phyloP scores from a whole-genome alignment of 2,113 vertebrate genomes.

The Saccopteryx bilineata region DNA sequence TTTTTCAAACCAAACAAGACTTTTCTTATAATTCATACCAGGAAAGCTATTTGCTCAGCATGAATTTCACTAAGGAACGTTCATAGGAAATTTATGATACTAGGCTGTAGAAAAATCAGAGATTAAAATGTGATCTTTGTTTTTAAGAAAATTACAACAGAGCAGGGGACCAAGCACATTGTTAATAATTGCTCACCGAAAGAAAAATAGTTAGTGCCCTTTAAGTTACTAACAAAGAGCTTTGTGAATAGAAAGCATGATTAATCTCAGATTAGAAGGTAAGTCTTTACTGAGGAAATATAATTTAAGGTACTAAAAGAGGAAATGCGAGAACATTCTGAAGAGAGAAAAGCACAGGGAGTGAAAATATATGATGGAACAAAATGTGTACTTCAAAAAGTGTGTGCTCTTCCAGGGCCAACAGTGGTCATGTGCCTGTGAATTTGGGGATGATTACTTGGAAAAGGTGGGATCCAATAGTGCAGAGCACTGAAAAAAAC shows the following conservation, averaged over 20 bases:
- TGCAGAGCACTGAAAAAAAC: not conserved
- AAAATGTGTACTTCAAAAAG: not conserved
- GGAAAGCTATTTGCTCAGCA: not conserved
- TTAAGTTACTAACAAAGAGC: not conserved
- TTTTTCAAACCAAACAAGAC: not conserved
- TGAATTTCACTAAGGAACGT: not conserved
- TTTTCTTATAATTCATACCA: not conserved
- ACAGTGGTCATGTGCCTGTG: not conserved
- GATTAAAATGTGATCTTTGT: not conserved
- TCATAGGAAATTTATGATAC: not conserved
- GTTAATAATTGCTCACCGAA: not conserved
- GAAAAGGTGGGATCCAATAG: not conserved
- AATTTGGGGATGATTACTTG: not conserved
- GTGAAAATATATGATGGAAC: not conserved
- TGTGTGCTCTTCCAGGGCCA: not conserved
- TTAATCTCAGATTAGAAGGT: not conserved
- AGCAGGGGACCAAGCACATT: not conserved
- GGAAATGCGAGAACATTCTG: not conserved
- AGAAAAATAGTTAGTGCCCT: not conserved
- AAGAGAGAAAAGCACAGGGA: not conserved
- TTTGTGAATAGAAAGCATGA: not conserved
- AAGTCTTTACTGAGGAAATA: not conserved
- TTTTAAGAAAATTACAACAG: conserved; percentile 39
- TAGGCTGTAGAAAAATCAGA: not conserved
- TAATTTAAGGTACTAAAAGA: not conserved